A percentile compares a stretch with the other conserved stretches of the same genome.
These are phyloP conservation scores for Anneissia japonica DNA, from an alignment of 35 echinoderm and acorn worm genomes.

Conservation along the genomic window DNA sequence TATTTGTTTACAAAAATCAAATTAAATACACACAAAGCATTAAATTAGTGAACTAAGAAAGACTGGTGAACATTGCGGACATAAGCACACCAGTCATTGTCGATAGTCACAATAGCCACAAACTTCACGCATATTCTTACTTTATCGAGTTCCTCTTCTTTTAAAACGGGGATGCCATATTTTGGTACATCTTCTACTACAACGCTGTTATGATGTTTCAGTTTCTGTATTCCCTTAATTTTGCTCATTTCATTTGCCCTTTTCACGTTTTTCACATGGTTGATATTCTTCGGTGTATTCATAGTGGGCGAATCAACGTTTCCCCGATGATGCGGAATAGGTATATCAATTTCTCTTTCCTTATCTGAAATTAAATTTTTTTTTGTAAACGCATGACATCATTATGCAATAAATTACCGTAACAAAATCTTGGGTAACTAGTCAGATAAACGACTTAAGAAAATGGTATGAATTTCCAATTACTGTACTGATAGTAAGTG, in stretches of 20 bases:
- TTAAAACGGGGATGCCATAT: constrained; percentile 53
- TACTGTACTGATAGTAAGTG: no score
- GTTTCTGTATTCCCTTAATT: constrained; percentile 52
- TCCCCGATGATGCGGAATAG: constrained; percentile 41
- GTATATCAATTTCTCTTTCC: constrained; percentile 78
- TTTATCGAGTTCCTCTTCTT: constrained; percentile 76
- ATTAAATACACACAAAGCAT: no score
- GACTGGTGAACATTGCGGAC: not conserved
- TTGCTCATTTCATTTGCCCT: constrained; percentile 46
- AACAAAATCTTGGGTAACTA: no score
- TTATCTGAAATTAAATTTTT: constrained; percentile 52
- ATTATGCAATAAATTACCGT: no score
- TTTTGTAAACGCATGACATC: no score
- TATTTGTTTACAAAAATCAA: no score
- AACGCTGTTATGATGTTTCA: constrained; percentile 62
- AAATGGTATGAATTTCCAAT: no score
- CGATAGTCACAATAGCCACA: not conserved
- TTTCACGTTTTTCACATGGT: not conserved
- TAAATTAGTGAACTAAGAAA: not conserved
- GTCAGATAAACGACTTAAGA: no score
- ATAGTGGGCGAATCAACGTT: constrained; percentile 53
- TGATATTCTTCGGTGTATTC: not conserved
- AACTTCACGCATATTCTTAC: constrained; percentile 31
- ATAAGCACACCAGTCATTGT: not conserved
- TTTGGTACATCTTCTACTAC: constrained; percentile 43